These are phyloP conservation scores for Metopia argyrocephala DNA, from an alignment of 2,888 invertebrate genomes.

Conservation along the genomic window DNA sequence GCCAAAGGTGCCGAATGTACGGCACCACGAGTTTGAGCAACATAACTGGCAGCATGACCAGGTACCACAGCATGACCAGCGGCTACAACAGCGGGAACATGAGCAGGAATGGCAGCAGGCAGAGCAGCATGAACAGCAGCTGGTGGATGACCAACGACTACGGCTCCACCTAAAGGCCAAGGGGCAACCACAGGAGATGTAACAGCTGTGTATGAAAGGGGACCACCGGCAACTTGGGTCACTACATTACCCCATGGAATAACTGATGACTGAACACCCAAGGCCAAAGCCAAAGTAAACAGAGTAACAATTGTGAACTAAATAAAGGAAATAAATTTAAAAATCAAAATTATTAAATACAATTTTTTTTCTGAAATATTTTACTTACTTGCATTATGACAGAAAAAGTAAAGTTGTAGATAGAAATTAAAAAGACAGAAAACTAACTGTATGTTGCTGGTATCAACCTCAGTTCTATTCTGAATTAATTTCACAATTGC, in stretches of 20 bases:
- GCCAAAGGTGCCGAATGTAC: constrained; percentile 56
- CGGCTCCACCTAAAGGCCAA: constrained; percentile 43
- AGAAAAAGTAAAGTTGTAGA: background rate
- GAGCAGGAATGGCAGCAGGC: constrained; percentile 24
- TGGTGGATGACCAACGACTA: constrained; percentile 33
- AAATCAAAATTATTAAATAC: background rate
- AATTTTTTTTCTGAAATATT: background rate
- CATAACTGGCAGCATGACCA: constrained; percentile 41
- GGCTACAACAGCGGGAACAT: constrained; percentile 40
- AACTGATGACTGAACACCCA: constrained; percentile 74
- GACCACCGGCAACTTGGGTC: constrained; percentile 66
- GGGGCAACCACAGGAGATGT: constrained; percentile 66
- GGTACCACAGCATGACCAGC: constrained; percentile 51
- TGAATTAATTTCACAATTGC: background rate
- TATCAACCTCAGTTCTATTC: background rate
- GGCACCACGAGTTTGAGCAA: constrained; percentile 54
- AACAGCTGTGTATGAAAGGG: constrained; percentile 73
- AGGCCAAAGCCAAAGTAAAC: constrained; percentile 74
- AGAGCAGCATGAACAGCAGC: constrained; percentile 41
- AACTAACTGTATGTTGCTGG: background rate
- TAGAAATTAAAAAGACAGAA: background rate
- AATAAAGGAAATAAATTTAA: background rate
- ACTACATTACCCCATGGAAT: constrained; percentile 70
- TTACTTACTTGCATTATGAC: background rate
- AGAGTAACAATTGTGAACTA: constrained; percentile 62